phyloP scores from a whole-genome alignment of 2,888 invertebrate genomes.

The Pocota personata region DNA sequence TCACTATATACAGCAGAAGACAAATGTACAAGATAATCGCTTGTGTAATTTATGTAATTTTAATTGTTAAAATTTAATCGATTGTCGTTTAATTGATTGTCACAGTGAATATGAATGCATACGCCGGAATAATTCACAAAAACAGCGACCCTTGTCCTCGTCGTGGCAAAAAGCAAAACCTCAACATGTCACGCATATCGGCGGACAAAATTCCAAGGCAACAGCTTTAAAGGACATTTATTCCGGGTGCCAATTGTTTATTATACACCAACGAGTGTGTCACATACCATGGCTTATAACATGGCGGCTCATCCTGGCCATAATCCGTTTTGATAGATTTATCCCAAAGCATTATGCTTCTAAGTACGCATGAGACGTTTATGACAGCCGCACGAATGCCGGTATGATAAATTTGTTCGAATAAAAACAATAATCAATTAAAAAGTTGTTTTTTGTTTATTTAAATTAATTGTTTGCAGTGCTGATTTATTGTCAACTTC shows the following conservation, averaged over 20 bases:
- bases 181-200: conserved; percentile 50
- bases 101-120: conserved; percentile 69
- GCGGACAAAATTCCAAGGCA: conserved; percentile 13
- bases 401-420: conserved; percentile 51
- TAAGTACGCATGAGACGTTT: conserved; percentile 45
- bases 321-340: conserved; percentile 64
- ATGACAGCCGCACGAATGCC: conserved; percentile 22
- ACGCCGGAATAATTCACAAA: conserved; percentile 28
- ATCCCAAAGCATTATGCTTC: conserved; percentile 21
- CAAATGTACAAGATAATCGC: conserved; percentile 73
- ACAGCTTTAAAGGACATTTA: conserved; percentile 53
- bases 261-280: conserved; percentile 7
- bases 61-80: conserved; percentile 74
- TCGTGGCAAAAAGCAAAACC: conserved; percentile 45
- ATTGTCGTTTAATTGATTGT: conserved; percentile 72
- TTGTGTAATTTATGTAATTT: conserved; percentile 73
- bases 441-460: conserved; percentile 29
- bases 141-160: background rate
- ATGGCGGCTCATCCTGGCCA: background rate
- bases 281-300: conserved; percentile 54
- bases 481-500: conserved; percentile 64
- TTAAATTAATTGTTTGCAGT: conserved; percentile 54
- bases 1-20: conserved; percentile 56
- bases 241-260: conserved; percentile 1
- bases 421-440: conserved; percentile 68